Evolutionary conservation across 2,797 vertebrate species (phyloP), one percentile per base, ranked within the genome.

Genomic region (Lagocephalus sceleratus): DNA sequence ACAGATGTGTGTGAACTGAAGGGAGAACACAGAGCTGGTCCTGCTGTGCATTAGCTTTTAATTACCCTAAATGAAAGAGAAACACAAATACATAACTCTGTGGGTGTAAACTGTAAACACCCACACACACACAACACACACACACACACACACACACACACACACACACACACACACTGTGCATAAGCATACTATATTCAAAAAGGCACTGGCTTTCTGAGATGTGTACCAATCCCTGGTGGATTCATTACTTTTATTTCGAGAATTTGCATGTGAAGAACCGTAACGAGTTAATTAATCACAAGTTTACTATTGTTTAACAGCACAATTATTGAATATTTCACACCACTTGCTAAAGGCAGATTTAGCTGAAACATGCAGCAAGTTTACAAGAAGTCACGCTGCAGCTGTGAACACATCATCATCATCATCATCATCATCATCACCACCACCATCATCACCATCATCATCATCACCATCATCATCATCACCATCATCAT

Each of bases 321-420:
- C 78, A 73, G 82, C 69, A 70, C 79, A 82, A 83, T 85, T 81
- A 85, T 85, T 80, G 73, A 69, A 82, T 75, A 78, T 84, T 84
- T 88, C 62, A 85, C 73, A 70, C 63, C 19, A 47, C 55, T 73
- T 46, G 21, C 67, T 79, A 70, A 78, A 74, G 56, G 74, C 79
- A 79, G 79, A 63, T 79, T 57, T 54, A 54, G 71, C 71, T 79
- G 55, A 73, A 82, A 67, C 77, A 60, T 68, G 61, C 66, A 54
- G 65, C 70, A 72, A 75, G 76, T 86, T 86, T 78, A 68, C 68
- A 76, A 60, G 55, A 81, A 73, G 73, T 64, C 51, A 67, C 73
- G 78, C 58, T 67, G 68, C 66, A 70, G 64, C 40, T 83, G 76
- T 84, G 82, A 82, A 19, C 17, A 20, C 16, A 19, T 19, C 16